Conservation (phyloP, 2,888 invertebrate genomes). For the Drosophila quinaria region DNA sequence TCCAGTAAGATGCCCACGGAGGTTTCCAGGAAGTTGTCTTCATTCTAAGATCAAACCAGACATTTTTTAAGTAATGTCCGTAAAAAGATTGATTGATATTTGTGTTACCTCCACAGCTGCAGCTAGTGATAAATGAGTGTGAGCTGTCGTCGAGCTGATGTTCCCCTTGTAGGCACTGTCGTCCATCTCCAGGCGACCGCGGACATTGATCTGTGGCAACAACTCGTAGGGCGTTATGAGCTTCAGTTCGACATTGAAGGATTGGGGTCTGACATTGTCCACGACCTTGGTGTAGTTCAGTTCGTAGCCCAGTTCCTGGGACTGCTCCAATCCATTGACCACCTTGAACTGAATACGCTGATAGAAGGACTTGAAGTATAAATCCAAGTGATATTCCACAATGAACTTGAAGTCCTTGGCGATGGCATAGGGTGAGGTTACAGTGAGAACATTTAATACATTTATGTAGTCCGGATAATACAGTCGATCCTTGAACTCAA, state of each 20-base stretch:
- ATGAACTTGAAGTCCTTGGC: constrained; percentile 86
- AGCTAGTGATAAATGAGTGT: constrained; percentile 86
- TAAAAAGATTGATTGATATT: not conserved
- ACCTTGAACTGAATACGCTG: constrained; percentile 86
- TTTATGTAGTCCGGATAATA: constrained; percentile 86
- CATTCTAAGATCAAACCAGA: constrained; percentile 84
- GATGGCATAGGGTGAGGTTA: constrained; percentile 87
- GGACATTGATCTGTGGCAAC: constrained; percentile 86
- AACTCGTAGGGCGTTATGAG: constrained; percentile 87
- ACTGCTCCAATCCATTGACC: constrained; percentile 80
- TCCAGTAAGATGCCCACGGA: constrained; percentile 88
- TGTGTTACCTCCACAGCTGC: constrained; percentile 87
- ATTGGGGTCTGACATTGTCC: constrained; percentile 84
- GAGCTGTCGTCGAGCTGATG: constrained; percentile 86
- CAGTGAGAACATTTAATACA: constrained; percentile 87
- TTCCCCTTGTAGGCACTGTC: constrained; percentile 87
- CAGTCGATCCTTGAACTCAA: constrained; percentile 87
- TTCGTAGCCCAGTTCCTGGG: constrained; percentile 84
- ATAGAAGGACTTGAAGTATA: constrained; percentile 85
- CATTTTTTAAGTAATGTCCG: not conserved
- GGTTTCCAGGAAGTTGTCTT: constrained; percentile 89
- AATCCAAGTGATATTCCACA: constrained; percentile 86
- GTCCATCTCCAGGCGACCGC: constrained; percentile 86
- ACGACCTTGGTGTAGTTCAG: constrained; percentile 86
- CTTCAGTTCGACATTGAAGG: constrained; percentile 86